Evolutionary conservation across 2,797 vertebrate genomes (phyloP).

Genomic region (Pipistrellus kuhlii): DNA sequence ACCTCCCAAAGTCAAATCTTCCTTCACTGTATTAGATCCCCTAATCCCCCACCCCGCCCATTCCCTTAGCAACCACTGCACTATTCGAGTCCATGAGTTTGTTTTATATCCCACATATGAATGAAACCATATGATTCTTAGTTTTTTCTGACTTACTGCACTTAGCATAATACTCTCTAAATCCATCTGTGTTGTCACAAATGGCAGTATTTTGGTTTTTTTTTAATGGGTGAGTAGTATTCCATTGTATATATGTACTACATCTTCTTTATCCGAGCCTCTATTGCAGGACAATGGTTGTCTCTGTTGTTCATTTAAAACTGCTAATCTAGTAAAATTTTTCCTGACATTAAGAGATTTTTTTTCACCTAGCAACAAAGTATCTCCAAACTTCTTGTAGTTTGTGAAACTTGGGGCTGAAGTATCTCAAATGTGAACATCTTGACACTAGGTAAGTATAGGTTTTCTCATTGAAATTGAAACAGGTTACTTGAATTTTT

Average conservation of each 20-base stretch:
- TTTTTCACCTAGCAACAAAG: conserved; percentile 34
- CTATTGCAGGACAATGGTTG: background rate
- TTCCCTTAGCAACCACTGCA: background rate
- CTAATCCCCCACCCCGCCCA: background rate
- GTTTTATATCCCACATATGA: background rate
- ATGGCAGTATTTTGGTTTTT: background rate
- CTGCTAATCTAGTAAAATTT: conserved; percentile 16
- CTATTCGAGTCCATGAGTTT: background rate
- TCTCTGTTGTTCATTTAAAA: conserved; percentile 9
- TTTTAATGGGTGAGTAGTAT: background rate
- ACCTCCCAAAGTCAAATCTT: background rate
- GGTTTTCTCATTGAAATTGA: conserved; percentile 47
- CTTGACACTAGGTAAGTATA: conserved; percentile 6
- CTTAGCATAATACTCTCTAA: background rate
- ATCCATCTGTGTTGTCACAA: background rate
- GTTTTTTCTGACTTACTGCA: background rate
- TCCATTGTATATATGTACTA: background rate
- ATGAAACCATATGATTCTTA: background rate
- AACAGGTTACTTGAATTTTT: conserved; percentile 32
- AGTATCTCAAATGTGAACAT: background rate
- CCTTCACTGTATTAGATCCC: background rate
- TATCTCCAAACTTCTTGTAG: conserved; percentile 11
- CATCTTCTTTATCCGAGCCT: background rate
- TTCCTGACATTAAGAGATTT: background rate
- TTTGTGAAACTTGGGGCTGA: background rate